Conservation (phyloP, 2,888 invertebrate genomes). For the Latrodectus hesperus region DNA sequence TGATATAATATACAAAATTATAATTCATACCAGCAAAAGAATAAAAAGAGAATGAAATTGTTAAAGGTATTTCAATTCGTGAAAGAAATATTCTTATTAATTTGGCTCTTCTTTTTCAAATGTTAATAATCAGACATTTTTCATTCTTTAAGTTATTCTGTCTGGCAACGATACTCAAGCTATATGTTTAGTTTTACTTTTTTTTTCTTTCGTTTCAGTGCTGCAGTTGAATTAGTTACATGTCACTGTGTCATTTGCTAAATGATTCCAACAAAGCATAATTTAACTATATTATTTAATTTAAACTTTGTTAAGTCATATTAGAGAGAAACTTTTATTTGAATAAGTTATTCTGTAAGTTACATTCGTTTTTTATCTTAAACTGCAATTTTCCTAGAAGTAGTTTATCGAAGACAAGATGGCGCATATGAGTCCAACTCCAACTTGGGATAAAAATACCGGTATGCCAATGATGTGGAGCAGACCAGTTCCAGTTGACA, state of each 20-base stretch:
- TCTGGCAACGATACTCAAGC: no score
- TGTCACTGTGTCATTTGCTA: conserved; percentile 67
- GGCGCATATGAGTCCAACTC: conserved; percentile 70
- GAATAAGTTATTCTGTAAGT: conserved; percentile 6
- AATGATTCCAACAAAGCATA: conserved; percentile 69
- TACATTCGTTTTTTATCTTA: conserved; percentile 11
- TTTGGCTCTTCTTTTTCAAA: no score
- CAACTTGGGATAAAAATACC: conserved; percentile 69
- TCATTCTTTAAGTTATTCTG: no score
- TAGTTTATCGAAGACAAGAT: conserved; percentile 62
- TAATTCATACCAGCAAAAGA: no score
- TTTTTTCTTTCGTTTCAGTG: conserved; percentile 47
- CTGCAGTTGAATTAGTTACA: conserved; percentile 58
- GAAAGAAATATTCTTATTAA: no score
- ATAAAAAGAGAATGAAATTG: no score
- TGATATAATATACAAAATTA: no score
- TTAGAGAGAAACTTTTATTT: conserved; percentile 25
- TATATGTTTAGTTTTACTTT: background rate
- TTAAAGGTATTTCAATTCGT: no score
- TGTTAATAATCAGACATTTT: no score
- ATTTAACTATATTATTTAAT: conserved; percentile 59
- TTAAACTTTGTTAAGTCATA: conserved; percentile 22
- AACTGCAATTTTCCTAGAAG: conserved; percentile 2
- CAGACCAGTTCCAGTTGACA: conserved; percentile 64
- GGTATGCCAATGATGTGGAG: conserved; percentile 67